A percentile compares a stretch with the other conserved stretches of the same genome.
Evolutionary conservation across 2,113 vertebrate genomes (phyloP).

Genomic region (Eurystomus gularis): DNA sequence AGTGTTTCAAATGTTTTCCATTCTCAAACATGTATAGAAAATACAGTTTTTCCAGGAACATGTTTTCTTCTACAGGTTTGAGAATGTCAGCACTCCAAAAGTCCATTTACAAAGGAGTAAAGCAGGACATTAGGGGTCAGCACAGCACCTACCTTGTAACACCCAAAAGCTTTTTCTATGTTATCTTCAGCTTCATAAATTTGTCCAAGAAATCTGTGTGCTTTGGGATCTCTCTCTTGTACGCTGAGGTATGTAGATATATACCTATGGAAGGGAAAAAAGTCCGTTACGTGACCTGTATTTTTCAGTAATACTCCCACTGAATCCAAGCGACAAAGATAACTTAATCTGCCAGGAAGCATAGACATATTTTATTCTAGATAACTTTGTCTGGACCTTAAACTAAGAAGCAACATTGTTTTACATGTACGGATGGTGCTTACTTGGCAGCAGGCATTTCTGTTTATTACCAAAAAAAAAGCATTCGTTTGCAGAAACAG

Average conservation of each 20-base stretch:
- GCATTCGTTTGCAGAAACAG: neutral
- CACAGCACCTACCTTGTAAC: slow-evolving; percentile 84
- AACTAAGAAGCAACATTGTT: neutral
- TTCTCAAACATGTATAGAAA: neutral
- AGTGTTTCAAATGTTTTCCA: neutral
- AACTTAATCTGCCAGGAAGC: neutral
- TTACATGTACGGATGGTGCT: neutral
- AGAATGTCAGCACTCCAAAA: neutral
- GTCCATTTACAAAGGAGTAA: neutral
- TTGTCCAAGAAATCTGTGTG: slow-evolving; percentile 93
- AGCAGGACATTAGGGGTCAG: neutral
- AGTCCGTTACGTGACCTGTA: neutral
- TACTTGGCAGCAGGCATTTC: neutral
- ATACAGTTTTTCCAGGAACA: neutral
- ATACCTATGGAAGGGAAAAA: slow-evolving; percentile 72
- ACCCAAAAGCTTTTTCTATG: slow-evolving; percentile 89
- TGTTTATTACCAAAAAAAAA: neutral
- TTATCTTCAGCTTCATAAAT: slow-evolving; percentile 92
- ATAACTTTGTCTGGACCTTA: neutral
- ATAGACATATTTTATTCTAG: neutral
- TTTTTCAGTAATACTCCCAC: neutral
- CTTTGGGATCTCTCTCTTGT: slow-evolving; percentile 95
- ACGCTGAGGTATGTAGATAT: slow-evolving; percentile 90
- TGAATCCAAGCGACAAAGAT: rapidly evolving
- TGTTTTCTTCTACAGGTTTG: neutral